Evolutionary conservation across 2,113 vertebrate species (phyloP).

Genomic region (Regulus satrapa): DNA sequence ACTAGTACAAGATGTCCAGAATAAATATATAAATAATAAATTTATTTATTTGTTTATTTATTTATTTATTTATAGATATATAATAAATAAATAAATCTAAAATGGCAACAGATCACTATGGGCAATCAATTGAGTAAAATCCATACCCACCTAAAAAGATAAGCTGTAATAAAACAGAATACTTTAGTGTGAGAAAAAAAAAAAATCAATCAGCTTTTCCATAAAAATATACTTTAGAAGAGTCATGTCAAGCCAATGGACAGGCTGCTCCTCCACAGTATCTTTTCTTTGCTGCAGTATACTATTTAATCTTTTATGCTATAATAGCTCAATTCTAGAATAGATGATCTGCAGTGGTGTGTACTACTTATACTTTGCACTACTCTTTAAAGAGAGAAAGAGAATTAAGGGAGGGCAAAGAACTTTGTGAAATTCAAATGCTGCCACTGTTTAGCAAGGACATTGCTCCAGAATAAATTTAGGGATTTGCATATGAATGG

Average conservation of each 20-base stretch:
- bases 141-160: background rate
- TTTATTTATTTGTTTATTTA: too few species aligned
- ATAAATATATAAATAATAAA: too few species aligned
- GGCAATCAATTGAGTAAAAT: background rate
- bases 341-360: constrained; percentile 47
- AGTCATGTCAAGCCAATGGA: constrained; percentile 18
- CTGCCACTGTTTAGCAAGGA: background rate
- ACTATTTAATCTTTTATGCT: constrained; percentile 50
- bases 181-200: background rate
- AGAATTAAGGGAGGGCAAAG: constrained; percentile 27
- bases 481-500: constrained; percentile 24
- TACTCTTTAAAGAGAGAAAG: background rate
- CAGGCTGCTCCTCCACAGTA: constrained; percentile 23
- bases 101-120: background rate
- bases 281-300: constrained; percentile 48
- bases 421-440: constrained; percentile 47
- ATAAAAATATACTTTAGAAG: constrained; percentile 40
- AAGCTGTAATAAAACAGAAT: background rate
- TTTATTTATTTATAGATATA: too few species aligned
- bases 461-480: constrained; percentile 12
- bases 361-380: constrained; percentile 30
- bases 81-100: too few species aligned
- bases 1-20: background rate
- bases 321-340: constrained; percentile 39
- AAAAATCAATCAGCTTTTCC: constrained; percentile 30